These are phyloP conservation scores for Gadopsis marmoratus DNA, from an alignment of 2,797 vertebrate genomes.

Conservation along the genomic window DNA sequence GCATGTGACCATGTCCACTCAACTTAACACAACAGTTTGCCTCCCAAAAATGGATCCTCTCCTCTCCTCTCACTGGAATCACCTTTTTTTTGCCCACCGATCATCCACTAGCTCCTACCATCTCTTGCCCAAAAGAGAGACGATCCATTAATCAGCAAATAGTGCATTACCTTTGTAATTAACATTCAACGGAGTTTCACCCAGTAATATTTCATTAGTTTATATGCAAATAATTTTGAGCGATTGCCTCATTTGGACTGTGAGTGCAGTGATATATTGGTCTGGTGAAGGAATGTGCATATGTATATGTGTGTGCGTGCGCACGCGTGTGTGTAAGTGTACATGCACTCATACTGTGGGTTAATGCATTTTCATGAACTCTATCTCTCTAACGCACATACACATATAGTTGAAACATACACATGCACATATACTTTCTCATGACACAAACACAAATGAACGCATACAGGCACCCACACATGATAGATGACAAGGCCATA, in stretches of 20 bases:
- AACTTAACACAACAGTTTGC: conserved; percentile 68
- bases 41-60: conserved; percentile 49
- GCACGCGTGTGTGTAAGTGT: conserved; percentile 11
- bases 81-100: conserved; percentile 59
- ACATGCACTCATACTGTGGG: conserved; percentile 50
- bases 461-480: conserved; percentile 15
- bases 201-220: conserved; percentile 96
- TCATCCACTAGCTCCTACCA: conserved; percentile 65
- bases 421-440: conserved; percentile 13
- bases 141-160: conserved; percentile 99
- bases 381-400: conserved; percentile 30
- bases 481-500: conserved; percentile 76
- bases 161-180: conserved; percentile 97
- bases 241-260: conserved; percentile 97
- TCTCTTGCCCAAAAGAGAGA: conserved; percentile 85
- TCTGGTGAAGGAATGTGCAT: conserved; percentile 74
- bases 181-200: conserved; percentile 96
- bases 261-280: conserved; percentile 92
- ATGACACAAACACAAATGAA: conserved; percentile 6
- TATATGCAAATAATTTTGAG: conserved; percentile 98
- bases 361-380: conserved; percentile 68
- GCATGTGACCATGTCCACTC: conserved; percentile 75
- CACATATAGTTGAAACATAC: background rate
- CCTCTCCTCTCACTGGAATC: conserved; percentile 34
- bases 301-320: conserved; percentile 31